Percentiles rank a stretch among this genome's conserved stretches.
These are phyloP conservation scores for Frankliniella intonsa DNA, from an alignment of 2,888 invertebrate genomes.

Conservation along the genomic window DNA sequence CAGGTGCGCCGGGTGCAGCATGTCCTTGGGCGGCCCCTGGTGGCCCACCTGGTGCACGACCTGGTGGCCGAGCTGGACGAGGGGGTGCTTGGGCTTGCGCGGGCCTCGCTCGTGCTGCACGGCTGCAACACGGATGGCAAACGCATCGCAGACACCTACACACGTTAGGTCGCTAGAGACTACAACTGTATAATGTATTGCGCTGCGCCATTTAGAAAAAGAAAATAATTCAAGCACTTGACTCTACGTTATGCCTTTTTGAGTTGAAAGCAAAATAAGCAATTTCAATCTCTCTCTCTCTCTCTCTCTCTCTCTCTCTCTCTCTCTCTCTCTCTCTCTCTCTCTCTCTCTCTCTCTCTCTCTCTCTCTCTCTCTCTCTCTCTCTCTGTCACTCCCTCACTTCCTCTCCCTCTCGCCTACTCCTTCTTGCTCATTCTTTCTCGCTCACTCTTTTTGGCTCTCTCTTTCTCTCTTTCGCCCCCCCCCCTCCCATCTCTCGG, in stretches of 20 bases:
- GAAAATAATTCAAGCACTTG: too few relatives aligned
- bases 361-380: too few relatives aligned
- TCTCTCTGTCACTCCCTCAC: too few relatives aligned
- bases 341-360: constrained; percentile 33
- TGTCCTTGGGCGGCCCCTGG: constrained; percentile 41
- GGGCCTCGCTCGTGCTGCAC: constrained; percentile 97
- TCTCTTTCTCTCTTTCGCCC: background rate
- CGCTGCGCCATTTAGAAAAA: too few relatives aligned
- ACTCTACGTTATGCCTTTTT: too few relatives aligned
- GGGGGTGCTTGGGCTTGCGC: constrained; percentile 76
- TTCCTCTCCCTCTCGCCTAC: constrained; percentile 27
- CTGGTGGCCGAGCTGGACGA: constrained; percentile 42
- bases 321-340: constrained; percentile 12
- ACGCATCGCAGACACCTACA: too few relatives aligned
- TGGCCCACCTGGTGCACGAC: constrained; percentile 18
- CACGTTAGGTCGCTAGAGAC: too few relatives aligned
- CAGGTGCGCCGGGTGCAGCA: constrained; percentile 1
- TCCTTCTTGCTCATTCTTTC: background rate
- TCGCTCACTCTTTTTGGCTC: background rate
- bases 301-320: too few relatives aligned
- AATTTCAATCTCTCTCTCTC: too few relatives aligned
- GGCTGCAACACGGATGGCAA: constrained; percentile 56
- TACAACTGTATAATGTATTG: too few relatives aligned
- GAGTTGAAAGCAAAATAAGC: too few relatives aligned
- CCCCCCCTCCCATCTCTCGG: background rate